Base-by-base conservation (phyloP, 2,888 invertebrate species). In the Gymnocheta viridis region DNA sequence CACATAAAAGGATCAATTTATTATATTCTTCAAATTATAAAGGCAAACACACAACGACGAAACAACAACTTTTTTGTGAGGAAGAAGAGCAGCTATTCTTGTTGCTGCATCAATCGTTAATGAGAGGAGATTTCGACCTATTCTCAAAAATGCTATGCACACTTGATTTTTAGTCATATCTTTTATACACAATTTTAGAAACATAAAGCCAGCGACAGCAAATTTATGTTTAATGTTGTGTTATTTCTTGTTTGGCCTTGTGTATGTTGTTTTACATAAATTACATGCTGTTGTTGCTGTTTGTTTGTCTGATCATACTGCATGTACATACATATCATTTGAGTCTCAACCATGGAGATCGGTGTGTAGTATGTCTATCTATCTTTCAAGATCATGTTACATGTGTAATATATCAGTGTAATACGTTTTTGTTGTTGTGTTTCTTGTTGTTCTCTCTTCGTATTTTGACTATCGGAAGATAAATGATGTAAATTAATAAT, bases 401-500 rank as follows among this genome's bases (percentile, higher is more conserved):
- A 78, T 69, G 44, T 64, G 77, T 78, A 77, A 84, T 84, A 77
- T 84, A 84, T 84, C 84, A 84, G 73, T 51, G 67, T 77, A 73
- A 73, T 81, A 58, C 69, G 51, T 81, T 84, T 73, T 47, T 74
- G 6, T 72, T 69, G 35, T 47, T 70, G 12, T 17, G 22, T 70
- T 69, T 58, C 38, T 49, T 38, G 35, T 54, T 27, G 60, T 17
- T 73, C 47, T 17, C 27, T 41, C 56, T 58, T 27, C 67, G 54
- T 44, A 38, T 73, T 47, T 78, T 67, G 66, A 62, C 32, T 72
- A 62, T 47, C 54, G 41, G 69, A 89, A 89, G 90, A 90, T 87
- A 84, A 89, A 90, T 89, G 88, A 87, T 84, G 87, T 87, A 86
- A 89, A 90, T 90, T 89, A 88, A 89, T 87, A 90, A 90, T 88